Percentiles rank a stretch among this genome's conserved stretches.
Evolutionary conservation across 2,888 invertebrate species (phyloP).

Genomic region (Biston betularia): DNA sequence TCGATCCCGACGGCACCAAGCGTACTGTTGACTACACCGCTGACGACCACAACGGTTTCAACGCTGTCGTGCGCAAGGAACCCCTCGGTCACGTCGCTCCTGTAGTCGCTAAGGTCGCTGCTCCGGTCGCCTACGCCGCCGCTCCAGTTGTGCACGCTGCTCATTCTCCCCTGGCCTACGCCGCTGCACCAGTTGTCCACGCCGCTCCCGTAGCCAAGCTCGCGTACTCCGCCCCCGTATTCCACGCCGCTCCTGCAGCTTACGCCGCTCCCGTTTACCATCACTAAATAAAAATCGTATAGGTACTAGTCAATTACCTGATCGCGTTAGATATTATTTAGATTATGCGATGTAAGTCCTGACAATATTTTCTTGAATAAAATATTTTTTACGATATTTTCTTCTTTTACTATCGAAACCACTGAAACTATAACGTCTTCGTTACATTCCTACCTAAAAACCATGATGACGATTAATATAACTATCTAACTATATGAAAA

Average conservation of each 20-base stretch:
- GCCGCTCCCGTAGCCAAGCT: constrained; percentile 49
- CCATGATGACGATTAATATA: no score
- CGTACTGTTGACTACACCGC: constrained; percentile 83
- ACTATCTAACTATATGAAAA: no score
- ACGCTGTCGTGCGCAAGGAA: constrained; percentile 80
- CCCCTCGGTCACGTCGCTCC: constrained; percentile 60
- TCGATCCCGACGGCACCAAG: constrained; percentile 82
- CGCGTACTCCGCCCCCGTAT: constrained; percentile 51
- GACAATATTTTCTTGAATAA: constrained; percentile 17
- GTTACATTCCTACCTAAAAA: no score
- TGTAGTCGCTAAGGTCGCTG: constrained; percentile 46
- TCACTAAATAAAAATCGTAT: constrained; percentile 19
- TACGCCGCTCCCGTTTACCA: constrained; percentile 50
- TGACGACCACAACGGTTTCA: constrained; percentile 80
- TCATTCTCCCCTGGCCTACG: constrained; percentile 41
- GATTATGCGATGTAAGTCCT: constrained; percentile 17
- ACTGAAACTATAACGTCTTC: no score
- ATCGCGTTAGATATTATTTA: constrained; percentile 17
- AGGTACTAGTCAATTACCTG: constrained; percentile 26
- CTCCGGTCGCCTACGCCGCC: constrained; percentile 55
- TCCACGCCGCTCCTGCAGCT: constrained; percentile 48
- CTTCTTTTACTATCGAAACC: neutral
- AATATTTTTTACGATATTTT: constrained; percentile 16
- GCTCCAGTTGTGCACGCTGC: constrained; percentile 51
- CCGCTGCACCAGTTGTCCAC: constrained; percentile 49